Percentiles rank a stretch among this genome's conserved stretches.
phyloP scores from a whole-genome alignment of 2,888 invertebrate genomes.

The Orthosia gracilis region DNA sequence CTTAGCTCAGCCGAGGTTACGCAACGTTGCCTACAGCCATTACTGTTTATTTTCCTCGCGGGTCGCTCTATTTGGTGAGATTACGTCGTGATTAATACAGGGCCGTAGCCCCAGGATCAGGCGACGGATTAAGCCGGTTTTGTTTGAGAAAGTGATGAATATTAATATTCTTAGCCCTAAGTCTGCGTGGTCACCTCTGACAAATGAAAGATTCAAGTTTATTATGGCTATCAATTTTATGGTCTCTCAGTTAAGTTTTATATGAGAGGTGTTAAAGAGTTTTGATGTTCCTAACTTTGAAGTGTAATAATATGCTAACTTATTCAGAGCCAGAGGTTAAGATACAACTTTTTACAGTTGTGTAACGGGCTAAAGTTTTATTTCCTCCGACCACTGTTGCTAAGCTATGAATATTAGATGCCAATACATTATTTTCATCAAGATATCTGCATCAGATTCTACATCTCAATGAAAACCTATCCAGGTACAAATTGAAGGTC shows the following conservation, averaged over 20 bases:
- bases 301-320: constrained; percentile 23
- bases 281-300: constrained; percentile 24
- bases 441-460: neutral
- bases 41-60: constrained; percentile 77
- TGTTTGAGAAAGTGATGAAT: constrained; percentile 76
- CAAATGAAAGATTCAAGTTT: constrained; percentile 58
- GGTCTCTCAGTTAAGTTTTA: constrained; percentile 50
- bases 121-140: constrained; percentile 71
- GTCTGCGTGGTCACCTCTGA: constrained; percentile 61
- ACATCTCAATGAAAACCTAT: neutral
- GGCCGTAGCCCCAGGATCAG: constrained; percentile 74
- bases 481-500: neutral
- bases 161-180: constrained; percentile 69
- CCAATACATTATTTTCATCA: constrained; percentile 5
- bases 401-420: neutral
- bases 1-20: constrained; percentile 72
- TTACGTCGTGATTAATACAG: constrained; percentile 82
- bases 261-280: constrained; percentile 30
- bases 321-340: neutral
- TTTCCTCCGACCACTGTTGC: neutral
- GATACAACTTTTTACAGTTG: constrained; percentile 26
- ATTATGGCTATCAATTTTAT: constrained; percentile 66
- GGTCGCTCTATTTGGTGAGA: constrained; percentile 79
- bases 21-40: constrained; percentile 75
- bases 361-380: neutral